Evolutionary conservation across 92 coral and sea anemone species (phyloP).

Genomic region (Bergia sp.): DNA sequence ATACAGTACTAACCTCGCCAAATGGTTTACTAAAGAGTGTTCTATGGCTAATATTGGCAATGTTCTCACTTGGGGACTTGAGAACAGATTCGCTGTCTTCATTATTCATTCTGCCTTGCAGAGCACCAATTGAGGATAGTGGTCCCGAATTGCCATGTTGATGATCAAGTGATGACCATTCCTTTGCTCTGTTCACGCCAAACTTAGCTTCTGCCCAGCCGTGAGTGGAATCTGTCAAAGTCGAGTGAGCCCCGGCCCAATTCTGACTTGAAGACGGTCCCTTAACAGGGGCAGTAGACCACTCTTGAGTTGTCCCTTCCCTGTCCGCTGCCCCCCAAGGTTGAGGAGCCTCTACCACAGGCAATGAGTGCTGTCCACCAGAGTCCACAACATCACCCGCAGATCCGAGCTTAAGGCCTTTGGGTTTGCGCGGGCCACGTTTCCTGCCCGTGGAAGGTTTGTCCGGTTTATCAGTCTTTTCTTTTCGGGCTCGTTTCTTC

Average conservation of each 20-base stretch:
- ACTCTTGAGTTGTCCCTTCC: conserved; percentile 1
- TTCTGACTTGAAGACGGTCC: neutral
- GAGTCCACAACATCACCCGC: conserved; percentile 85
- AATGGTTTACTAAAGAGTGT: neutral
- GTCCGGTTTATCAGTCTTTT: conserved; percentile 85
- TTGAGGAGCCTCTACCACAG: conserved; percentile 22
- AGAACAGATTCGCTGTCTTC: conserved; percentile 3
- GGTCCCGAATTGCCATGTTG: conserved; percentile 16
- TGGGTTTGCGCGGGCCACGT: conserved; percentile 89
- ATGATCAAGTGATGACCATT: conserved; percentile 7
- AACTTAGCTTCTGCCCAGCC: conserved; percentile 26
- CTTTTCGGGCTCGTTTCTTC: conserved; percentile 92
- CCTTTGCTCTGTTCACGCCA: conserved; percentile 4
- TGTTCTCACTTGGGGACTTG: neutral
- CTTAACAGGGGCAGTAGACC: neutral
- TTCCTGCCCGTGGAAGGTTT: conserved; percentile 66
- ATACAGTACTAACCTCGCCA: conserved; percentile 3
- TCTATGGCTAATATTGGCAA: neutral
- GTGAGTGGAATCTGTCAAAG: neutral
- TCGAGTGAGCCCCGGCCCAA: neutral
- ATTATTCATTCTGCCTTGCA: conserved; percentile 9
- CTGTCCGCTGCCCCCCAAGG: conserved; percentile 22
- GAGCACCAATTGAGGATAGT: neutral
- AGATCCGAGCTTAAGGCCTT: conserved; percentile 92
- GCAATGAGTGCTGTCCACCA: conserved; percentile 57